These are phyloP conservation scores for Galerucella nymphaeae DNA, from an alignment of 2,888 invertebrate genomes.

Conservation along the genomic window DNA sequence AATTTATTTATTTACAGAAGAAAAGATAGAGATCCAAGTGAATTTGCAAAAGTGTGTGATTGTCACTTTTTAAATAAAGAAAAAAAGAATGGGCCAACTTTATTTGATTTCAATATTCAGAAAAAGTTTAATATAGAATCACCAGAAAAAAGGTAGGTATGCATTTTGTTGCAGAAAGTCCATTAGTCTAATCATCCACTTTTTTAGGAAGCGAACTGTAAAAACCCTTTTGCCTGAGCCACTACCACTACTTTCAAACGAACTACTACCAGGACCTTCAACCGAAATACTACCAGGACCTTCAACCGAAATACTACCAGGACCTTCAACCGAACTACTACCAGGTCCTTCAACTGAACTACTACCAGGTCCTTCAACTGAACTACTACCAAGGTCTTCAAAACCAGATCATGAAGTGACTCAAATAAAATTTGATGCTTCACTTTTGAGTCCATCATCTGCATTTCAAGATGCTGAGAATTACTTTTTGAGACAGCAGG, in stretches of 20 bases:
- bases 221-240: not conserved
- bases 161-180: conserved; percentile 7
- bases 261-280: not conserved
- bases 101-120: conserved; percentile 13
- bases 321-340: too few relatives aligned
- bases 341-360: too few relatives aligned
- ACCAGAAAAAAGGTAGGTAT: conserved; percentile 21
- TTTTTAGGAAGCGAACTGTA: conserved; percentile 16
- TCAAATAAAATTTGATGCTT: not conserved
- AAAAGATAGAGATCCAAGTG: conserved; percentile 17
- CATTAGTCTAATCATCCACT: too few relatives aligned
- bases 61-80: conserved; percentile 17
- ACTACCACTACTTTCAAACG: not conserved
- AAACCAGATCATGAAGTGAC: not conserved
- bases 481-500: conserved; percentile 43
- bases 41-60: conserved; percentile 7
- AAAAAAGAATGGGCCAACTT: conserved; percentile 18
- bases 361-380: too few relatives aligned
- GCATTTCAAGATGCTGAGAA: conserved; percentile 41
- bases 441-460: conserved; percentile 1
- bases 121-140: conserved; percentile 8
- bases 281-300: not conserved
- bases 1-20: conserved; percentile 15
- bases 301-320: too few relatives aligned
- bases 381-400: too few relatives aligned